Percentiles rank a stretch among this genome's conserved stretches.
Evolutionary conservation across 2,113 vertebrate genomes (phyloP).

Genomic region (Dromiciops gliroides): DNA sequence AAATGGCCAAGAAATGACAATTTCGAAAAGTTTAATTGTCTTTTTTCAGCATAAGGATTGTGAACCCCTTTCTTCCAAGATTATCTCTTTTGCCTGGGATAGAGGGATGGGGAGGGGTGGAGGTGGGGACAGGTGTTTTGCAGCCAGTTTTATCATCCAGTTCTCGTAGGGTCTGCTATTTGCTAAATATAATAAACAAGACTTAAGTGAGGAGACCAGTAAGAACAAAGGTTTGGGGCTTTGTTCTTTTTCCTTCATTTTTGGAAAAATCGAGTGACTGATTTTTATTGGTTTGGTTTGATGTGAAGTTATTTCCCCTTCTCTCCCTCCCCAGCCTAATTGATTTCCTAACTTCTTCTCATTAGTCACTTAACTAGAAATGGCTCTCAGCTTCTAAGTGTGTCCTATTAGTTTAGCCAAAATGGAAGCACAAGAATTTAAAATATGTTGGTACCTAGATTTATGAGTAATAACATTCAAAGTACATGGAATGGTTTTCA

Average conservation of each 20-base stretch:
- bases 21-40: slow-evolving; percentile 66
- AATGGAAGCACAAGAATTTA: not conserved
- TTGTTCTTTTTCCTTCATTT: slow-evolving; percentile 1
- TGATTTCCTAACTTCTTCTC: not conserved
- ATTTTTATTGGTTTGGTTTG: not conserved
- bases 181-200: slow-evolving; percentile 19
- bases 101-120: not conserved
- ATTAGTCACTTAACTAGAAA: not conserved
- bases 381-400: not conserved
- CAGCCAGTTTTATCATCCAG: not conserved
- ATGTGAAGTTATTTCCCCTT: not conserved
- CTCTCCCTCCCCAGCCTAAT: not conserved
- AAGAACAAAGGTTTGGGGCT: not conserved
- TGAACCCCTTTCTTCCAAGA: slow-evolving; percentile 53
- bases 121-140: slow-evolving; percentile 8
- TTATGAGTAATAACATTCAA: not conserved
- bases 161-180: not conserved
- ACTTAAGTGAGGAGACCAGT: not conserved
- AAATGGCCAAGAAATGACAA: slow-evolving; percentile 69
- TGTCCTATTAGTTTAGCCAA: not conserved
- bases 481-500: not conserved
- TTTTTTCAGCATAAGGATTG: slow-evolving; percentile 61
- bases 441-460: not conserved
- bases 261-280: not conserved
- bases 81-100: not conserved